phyloP scores from a whole-genome alignment of 2,888 invertebrate genomes.

The Ametastegia equiseti region DNA sequence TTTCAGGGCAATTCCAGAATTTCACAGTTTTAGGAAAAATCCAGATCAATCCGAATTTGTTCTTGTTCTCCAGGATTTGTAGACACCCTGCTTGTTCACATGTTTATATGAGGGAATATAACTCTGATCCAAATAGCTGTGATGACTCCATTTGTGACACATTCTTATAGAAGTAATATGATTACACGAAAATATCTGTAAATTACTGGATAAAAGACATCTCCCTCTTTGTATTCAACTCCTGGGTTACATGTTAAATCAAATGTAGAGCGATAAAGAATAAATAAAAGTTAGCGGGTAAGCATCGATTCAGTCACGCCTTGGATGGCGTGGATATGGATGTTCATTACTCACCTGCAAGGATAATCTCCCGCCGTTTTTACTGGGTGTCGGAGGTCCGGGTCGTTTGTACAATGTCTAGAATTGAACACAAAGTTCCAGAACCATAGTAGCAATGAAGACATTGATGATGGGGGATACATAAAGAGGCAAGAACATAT shows the following conservation, averaged over 20 bases:
- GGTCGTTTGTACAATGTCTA: conserved; percentile 90
- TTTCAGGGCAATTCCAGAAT: too few relatives aligned
- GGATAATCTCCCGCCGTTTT: conserved; percentile 86
- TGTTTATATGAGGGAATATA: too few relatives aligned
- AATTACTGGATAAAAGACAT: too few relatives aligned
- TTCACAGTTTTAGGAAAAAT: too few relatives aligned
- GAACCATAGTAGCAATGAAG: conserved; percentile 46
- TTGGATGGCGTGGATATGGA: neutral
- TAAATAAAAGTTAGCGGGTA: conserved; percentile 5
- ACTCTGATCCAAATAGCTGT: too few relatives aligned
- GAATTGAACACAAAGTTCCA: conserved; percentile 55
- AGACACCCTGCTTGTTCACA: too few relatives aligned
- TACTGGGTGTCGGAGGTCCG: conserved; percentile 92
- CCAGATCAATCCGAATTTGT: too few relatives aligned
- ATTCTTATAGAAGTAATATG: too few relatives aligned
- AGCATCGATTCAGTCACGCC: conserved; percentile 1
- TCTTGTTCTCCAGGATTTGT: too few relatives aligned
- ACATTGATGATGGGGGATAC: conserved; percentile 40
- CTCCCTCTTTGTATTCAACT: too few relatives aligned
- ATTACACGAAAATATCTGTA: too few relatives aligned
- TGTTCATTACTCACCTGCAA: conserved; percentile 78
- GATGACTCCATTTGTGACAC: too few relatives aligned
- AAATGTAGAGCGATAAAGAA: neutral
- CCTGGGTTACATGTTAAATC: neutral
- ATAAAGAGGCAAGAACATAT: neutral